Base-by-base conservation (phyloP, 2,888 invertebrate genomes). In the Microctonus hyperodae region DNA sequence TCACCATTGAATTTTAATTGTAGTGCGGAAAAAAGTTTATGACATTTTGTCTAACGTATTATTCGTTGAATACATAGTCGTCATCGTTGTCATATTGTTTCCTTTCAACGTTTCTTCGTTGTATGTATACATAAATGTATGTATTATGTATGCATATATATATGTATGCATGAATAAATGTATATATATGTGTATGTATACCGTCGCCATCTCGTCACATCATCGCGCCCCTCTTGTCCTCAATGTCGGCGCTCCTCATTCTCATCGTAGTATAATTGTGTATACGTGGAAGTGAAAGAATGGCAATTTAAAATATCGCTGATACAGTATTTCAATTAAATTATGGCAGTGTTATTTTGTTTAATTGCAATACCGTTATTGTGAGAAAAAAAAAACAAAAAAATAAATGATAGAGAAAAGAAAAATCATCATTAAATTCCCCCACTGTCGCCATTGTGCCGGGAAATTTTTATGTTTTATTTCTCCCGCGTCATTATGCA, bases 401-500 rank as follows among this genome's bases (percentile, higher is more conserved):
- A 28, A 28, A 28, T 28, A 28, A 28, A 44, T 51, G 55, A 51
- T n/a, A 6, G 16, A 53, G 28, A n/a, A n/a, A 35, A 7, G 35
- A 62, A 37, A 37, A 25, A 13, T 51, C 13, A 31, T 16, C 28
- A 33, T 23, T 10, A 35, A 28, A 28, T 10, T 40, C 7, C 33
- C 9, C 23, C 13, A 33, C 25, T 51, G 16, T 48, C 62, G 25
- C 28, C n/a, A 23, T 40, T 31, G 40, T 62, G 23, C 37, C 40
- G 51, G 31, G 48, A 20, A 23, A 5, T 16, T 7, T 44, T 44
- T n/a, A 25, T 16, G 31, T 33, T 56, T 31, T 61, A 28, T 35
- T 51, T 51, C 40, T 55, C 64, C 53, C 78, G 78, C 78, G 78
- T 79, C 79, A 81, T 83, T 83, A 83, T 81, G 83, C 83, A 83